A percentile compares a stretch with the other conserved stretches of the same genome.
Conservation (phyloP, 2,113 vertebrate genomes). For the Sphyrna mokarran region DNA sequence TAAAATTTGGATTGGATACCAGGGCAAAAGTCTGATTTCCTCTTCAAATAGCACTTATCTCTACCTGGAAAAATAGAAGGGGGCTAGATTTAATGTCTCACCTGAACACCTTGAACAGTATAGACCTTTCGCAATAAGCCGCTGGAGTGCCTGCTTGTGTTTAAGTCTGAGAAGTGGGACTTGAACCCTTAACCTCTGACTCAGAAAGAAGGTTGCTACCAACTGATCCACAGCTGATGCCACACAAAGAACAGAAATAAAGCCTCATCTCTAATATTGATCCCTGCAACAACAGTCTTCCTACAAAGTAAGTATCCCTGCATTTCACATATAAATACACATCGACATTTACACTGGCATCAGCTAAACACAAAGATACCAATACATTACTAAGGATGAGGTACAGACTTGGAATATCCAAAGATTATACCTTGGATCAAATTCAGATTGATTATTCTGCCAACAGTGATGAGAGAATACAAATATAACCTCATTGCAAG, state of each 20-base stretch:
- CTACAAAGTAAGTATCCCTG: background rate
- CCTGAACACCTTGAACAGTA: background rate
- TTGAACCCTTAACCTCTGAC: background rate
- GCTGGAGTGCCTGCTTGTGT: background rate
- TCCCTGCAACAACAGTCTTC: background rate
- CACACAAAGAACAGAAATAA: background rate
- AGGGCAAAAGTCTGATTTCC: background rate
- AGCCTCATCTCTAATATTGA: background rate
- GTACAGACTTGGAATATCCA: background rate
- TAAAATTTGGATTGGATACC: background rate
- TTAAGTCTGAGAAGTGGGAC: background rate
- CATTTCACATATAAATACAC: background rate
- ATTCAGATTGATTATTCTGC: conserved; percentile 15
- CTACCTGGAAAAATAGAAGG: background rate
- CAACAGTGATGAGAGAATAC: background rate
- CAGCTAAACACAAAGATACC: background rate
- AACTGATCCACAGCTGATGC: background rate
- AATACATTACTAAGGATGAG: conserved; percentile 6
- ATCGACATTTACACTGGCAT: background rate
- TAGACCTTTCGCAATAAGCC: background rate
- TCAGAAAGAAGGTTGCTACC: background rate
- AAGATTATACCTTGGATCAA: conserved; percentile 19
- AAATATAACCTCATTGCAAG: background rate
- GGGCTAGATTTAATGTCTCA: background rate
- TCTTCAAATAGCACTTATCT: background rate